Evolutionary conservation across 2,888 invertebrate genomes (phyloP), one percentile per base, ranked within the genome.

Genomic region (Sinohyriopsis cumingii): DNA sequence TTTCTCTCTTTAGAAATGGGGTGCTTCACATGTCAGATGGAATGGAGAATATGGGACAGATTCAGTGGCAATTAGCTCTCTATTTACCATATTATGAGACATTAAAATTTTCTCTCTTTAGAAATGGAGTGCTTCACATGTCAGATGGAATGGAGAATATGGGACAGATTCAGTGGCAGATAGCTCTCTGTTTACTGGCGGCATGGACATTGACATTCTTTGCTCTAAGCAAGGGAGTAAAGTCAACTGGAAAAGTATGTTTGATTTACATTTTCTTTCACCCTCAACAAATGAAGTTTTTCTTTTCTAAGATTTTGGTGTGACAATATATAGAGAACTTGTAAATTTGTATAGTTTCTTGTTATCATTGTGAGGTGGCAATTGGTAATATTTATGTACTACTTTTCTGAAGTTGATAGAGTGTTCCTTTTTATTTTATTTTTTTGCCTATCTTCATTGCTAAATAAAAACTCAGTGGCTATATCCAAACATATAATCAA

Each of bases 1-100:
- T 12, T 45, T 45, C 15, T 56, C 45, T 54, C n/a, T n/a, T n/a
- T 81, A 92, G 92, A 70, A 90, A 90, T 80, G 90, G 93, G 88
- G 93, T 94, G 55, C 90, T 94, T 76, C 93, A 93, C 22, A 89
- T 94, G 76, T 94, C 94, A n/a, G 91, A 92, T 55, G 95, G 95
- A 63, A 87, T 89, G 53, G 84, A 86, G 63, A 76, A 86, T 28
- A 72, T 88, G 61, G 88, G 88, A 6, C 69, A 72, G 18, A 73
- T 86, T 9, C 80, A 83, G 60, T 89, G 89, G 89, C 84, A 87
- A 69, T 83, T 89, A 59, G 82, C 84, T 5, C 71, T 88, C 45
- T 88, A 87, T 76, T 76, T 89, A 7, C 69, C n/a, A n/a, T n/a
- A n/a, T n/a, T 28, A 28, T 7, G 7, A 33, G 33, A 33, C 6